Conservation (phyloP, 2,113 vertebrate species). For the Orcinus orca region DNA sequence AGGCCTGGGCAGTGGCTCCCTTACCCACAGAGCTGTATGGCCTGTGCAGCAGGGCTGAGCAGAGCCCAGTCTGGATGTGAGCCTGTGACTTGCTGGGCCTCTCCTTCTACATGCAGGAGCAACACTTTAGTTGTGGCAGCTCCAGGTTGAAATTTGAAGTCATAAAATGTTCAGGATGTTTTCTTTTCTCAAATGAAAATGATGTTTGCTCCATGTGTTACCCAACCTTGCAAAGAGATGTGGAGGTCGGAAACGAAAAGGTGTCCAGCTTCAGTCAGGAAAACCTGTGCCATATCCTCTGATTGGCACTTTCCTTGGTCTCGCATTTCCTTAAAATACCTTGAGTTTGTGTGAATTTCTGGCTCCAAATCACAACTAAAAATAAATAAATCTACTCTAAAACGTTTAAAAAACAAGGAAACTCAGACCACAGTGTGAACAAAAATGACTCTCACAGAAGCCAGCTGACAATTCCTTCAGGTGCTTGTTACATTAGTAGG, state of each 20-base stretch:
- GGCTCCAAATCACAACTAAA: neutral
- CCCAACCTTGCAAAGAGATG: neutral
- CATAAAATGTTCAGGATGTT: neutral
- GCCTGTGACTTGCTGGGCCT: neutral
- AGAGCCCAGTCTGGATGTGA: no score
- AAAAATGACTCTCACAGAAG: neutral
- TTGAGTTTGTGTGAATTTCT: neutral
- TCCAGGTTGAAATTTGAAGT: slow-evolving; percentile 1
- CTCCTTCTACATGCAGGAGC: neutral
- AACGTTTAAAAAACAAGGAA: neutral
- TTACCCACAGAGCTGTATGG: fast-evolving
- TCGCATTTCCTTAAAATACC: neutral
- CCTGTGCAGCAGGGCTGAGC: neutral
- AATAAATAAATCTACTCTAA: neutral
- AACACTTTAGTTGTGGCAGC: neutral
- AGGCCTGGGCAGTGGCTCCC: fast-evolving
- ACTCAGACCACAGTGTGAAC: neutral
- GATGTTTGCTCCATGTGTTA: neutral
- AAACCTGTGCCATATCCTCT: neutral
- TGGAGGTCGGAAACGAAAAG: neutral
- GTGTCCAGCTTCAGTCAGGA: neutral
- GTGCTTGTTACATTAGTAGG: neutral
- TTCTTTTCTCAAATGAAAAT: slow-evolving; percentile 18
- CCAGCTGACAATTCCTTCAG: neutral
- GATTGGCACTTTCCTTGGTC: neutral